A percentile compares a stretch with the other conserved stretches of the same genome.
These are phyloP conservation scores for Neodontobutis hainanensis DNA, from an alignment of 2,113 vertebrate genomes.

Conservation along the genomic window DNA sequence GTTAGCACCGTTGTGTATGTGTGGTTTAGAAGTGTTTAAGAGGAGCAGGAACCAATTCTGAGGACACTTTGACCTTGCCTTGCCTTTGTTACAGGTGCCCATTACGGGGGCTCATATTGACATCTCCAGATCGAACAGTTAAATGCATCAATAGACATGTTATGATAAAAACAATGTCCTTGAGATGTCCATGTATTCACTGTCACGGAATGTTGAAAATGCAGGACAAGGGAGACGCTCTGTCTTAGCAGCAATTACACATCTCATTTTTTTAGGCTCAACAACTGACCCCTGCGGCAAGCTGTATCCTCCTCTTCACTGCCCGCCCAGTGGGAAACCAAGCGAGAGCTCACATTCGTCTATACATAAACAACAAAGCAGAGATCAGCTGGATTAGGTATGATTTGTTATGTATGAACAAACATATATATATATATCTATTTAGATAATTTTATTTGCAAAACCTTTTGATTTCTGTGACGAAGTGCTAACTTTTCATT, in stretches of 20 bases:
- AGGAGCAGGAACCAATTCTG: slow-evolving; percentile 5
- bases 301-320: slow-evolving; percentile 26
- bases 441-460: slow-evolving; percentile 20
- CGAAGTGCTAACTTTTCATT: slow-evolving; percentile 41
- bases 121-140: neutral
- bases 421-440: slow-evolving; percentile 31
- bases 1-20: slow-evolving; percentile 17
- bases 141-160: neutral
- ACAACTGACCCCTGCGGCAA: slow-evolving; percentile 41
- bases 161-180: neutral
- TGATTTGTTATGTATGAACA: slow-evolving; percentile 52
- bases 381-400: slow-evolving; percentile 55
- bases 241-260: slow-evolving; percentile 34
- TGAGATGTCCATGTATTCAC: slow-evolving; percentile 16
- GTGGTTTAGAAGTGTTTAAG: slow-evolving; percentile 10
- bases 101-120: neutral
- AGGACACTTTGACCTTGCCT: slow-evolving; percentile 62
- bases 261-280: slow-evolving; percentile 16
- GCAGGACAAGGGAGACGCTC: slow-evolving; percentile 13
- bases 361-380: slow-evolving; percentile 59
- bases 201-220: slow-evolving; percentile 26
- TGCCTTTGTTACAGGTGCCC: slow-evolving; percentile 36
- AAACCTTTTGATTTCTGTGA: slow-evolving; percentile 6
- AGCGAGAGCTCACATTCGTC: slow-evolving; percentile 30
- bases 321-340: slow-evolving; percentile 22